Conservation (phyloP, 1,140 invertebrate genomes). For the Nilaparvata lugens region DNA sequence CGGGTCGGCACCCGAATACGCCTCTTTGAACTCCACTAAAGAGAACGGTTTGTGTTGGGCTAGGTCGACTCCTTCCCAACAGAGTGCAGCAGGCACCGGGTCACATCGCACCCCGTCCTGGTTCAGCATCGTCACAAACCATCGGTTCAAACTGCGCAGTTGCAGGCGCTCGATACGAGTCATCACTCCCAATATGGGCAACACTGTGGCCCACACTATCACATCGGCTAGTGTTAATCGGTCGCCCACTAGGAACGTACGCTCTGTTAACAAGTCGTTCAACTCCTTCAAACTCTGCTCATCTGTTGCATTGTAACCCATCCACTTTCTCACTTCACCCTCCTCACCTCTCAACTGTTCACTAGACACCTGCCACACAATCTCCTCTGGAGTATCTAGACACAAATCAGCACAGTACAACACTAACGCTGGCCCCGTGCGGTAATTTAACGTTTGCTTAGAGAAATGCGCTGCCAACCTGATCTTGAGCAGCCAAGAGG, state of each 20-base stretch:
- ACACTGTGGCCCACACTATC: constrained; percentile 47
- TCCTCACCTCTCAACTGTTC: constrained; percentile 38
- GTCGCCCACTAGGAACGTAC: constrained; percentile 65
- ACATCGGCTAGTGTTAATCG: constrained; percentile 64
- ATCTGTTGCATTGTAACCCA: constrained; percentile 44
- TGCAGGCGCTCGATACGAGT: constrained; percentile 36
- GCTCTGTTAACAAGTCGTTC: constrained; percentile 46
- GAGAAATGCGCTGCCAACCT: constrained; percentile 43
- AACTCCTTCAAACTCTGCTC: constrained; percentile 35
- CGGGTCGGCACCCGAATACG: constrained; percentile 59
- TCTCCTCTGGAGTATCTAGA: constrained; percentile 53
- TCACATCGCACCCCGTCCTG: constrained; percentile 36
- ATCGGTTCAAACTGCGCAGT: constrained; percentile 51
- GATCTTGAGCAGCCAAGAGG: neutral
- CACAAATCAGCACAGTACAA: constrained; percentile 33
- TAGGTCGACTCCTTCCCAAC: neutral
- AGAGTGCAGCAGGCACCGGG: neutral
- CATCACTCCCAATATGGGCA: constrained; percentile 39
- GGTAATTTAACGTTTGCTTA: constrained; percentile 31
- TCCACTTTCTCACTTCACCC: constrained; percentile 60
- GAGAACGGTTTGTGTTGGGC: constrained; percentile 41
- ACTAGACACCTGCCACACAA: constrained; percentile 52
- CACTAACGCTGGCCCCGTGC: constrained; percentile 3
- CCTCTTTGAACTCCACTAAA: constrained; percentile 59
- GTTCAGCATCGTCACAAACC: constrained; percentile 63